Conservation (phyloP, 2,113 vertebrate genomes). For the Coturnix japonica region DNA sequence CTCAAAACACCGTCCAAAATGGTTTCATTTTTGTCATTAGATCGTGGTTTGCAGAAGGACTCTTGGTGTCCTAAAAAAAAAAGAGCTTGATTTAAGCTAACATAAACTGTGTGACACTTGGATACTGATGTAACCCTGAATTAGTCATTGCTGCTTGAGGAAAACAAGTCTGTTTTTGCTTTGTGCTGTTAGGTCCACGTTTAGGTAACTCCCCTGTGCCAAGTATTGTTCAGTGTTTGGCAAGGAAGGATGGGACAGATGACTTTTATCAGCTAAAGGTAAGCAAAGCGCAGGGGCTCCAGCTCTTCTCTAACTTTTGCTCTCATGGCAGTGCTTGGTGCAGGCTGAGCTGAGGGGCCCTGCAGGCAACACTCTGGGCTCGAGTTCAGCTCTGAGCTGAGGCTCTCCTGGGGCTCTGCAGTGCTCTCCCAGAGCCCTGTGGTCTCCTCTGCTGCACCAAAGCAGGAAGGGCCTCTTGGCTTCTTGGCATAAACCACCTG, state of each 20-base stretch:
- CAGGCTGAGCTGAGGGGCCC: background rate
- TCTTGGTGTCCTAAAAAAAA: background rate
- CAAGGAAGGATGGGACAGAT: slow-evolving; percentile 96
- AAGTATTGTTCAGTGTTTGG: slow-evolving; percentile 98
- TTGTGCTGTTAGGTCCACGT: slow-evolving; percentile 87
- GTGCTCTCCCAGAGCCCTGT: background rate
- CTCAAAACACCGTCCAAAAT: background rate
- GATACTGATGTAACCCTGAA: background rate
- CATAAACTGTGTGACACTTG: background rate
- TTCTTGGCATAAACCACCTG: background rate
- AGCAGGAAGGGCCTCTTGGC: background rate
- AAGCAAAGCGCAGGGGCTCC: slow-evolving; percentile 57
- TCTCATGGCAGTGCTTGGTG: background rate
- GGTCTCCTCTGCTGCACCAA: background rate
- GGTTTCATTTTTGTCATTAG: background rate
- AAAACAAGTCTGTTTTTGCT: slow-evolving; percentile 55
- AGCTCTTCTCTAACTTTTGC: background rate
- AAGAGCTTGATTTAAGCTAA: slow-evolving; percentile 9
- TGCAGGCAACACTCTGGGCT: background rate
- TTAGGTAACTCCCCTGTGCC: slow-evolving; percentile 98
- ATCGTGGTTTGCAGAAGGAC: background rate
- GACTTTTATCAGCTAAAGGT: slow-evolving; percentile 99
- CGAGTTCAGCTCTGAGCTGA: background rate
- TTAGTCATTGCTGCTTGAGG: slow-evolving; percentile 41
- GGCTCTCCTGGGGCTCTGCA: background rate